A percentile compares a stretch with the other conserved stretches of the same genome.
These are phyloP conservation scores for Calcarius ornatus DNA, from an alignment of 2,113 vertebrate species.

Conservation along the genomic window DNA sequence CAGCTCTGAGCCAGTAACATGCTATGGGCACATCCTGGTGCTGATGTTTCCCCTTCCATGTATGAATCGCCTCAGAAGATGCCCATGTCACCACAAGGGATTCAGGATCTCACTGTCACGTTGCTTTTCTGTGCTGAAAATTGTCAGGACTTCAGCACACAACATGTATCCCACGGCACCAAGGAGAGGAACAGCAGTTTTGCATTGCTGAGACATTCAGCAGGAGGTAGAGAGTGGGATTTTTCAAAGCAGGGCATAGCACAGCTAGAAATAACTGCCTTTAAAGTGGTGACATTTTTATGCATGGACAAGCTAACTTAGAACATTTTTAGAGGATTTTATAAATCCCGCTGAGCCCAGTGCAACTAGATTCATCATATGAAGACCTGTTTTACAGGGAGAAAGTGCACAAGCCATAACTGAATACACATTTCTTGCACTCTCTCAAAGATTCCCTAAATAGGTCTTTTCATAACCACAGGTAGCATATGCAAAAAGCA, in stretches of 20 bases:
- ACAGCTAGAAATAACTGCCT: conserved; percentile 59
- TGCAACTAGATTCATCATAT: neutral
- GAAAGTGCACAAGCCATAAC: neutral
- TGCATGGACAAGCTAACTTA: conserved; percentile 48
- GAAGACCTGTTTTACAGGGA: neutral
- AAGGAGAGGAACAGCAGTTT: neutral
- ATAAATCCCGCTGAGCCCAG: conserved; percentile 24
- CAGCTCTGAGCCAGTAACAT: neutral
- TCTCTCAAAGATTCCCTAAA: neutral
- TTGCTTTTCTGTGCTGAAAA: neutral
- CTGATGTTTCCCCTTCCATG: accelerated
- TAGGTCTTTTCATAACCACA: neutral
- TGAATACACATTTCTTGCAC: neutral
- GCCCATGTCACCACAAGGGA: neutral
- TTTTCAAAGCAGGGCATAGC: conserved; percentile 53
- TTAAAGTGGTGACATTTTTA: conserved; percentile 55
- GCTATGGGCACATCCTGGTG: neutral
- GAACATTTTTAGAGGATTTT: conserved; percentile 53
- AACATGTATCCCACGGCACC: accelerated
- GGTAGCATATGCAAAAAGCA: neutral
- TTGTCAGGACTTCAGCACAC: neutral
- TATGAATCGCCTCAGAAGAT: neutral
- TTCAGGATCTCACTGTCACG: neutral
- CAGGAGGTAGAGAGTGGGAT: conserved; percentile 43
- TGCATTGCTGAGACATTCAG: neutral